Conservation (phyloP, 2,888 invertebrate genomes). For the Conops quadrifasciatus region DNA sequence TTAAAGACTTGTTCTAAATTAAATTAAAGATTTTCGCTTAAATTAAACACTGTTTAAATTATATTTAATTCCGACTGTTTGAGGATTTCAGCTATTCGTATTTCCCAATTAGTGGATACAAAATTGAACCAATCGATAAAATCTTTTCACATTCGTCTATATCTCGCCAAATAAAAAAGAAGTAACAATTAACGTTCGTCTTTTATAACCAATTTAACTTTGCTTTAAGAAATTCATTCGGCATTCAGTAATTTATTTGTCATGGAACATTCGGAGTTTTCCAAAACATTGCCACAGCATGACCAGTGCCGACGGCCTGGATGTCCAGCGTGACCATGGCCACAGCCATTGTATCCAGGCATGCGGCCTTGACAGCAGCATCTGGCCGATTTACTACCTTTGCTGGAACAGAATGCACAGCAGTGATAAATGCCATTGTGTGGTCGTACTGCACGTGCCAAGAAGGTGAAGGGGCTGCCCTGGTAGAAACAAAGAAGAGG, state of each 20-base stretch:
- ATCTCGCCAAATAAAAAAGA: too few relatives aligned
- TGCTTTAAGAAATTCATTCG: too few relatives aligned
- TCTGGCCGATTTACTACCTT: conserved; percentile 73
- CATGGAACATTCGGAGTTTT: conserved; percentile 71
- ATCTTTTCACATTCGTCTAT: too few relatives aligned
- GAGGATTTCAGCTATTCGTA: too few relatives aligned
- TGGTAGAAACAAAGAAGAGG: conserved; percentile 60
- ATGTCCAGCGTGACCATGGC: conserved; percentile 83
- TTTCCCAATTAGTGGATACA: too few relatives aligned
- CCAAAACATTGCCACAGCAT: conserved; percentile 76
- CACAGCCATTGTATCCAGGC: conserved; percentile 81
- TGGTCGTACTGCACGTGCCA: conserved; percentile 71
- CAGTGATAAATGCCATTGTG: conserved; percentile 82
- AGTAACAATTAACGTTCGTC: too few relatives aligned
- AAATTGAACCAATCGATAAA: too few relatives aligned
- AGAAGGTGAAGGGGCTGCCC: conserved; percentile 76
- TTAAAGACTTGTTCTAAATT: too few relatives aligned
- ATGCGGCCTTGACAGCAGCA: conserved; percentile 80
- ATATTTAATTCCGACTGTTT: too few relatives aligned
- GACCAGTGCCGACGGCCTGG: conserved; percentile 85
- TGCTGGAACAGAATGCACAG: conserved; percentile 83
- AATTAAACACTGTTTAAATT: too few relatives aligned
- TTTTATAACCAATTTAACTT: too few relatives aligned
- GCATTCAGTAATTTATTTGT: conserved; percentile 62
- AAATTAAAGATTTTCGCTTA: too few relatives aligned